Conservation (phyloP, 2,113 vertebrate species). For the Aplodontia rufa region DNA sequence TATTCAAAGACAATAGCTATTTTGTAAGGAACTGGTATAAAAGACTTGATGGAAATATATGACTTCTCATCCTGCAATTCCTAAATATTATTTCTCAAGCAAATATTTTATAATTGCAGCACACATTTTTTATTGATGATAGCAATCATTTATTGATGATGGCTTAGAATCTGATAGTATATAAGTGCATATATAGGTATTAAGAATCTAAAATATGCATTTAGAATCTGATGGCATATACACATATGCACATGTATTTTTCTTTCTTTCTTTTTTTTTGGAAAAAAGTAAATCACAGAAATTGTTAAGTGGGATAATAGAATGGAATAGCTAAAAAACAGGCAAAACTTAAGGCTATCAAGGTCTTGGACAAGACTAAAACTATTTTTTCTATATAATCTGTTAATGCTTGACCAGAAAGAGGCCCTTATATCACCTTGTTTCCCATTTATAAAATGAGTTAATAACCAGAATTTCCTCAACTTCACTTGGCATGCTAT, state of each 20-base stretch:
- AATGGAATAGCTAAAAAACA: neutral
- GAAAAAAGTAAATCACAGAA: neutral
- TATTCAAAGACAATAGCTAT: neutral
- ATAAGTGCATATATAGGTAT: neutral
- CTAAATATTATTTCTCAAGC: neutral
- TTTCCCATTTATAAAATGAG: constrained; percentile 14
- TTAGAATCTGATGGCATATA: neutral
- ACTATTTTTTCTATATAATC: neutral
- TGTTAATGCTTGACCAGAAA: neutral
- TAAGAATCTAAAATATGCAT: neutral
- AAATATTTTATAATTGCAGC: neutral
- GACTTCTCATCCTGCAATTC: neutral
- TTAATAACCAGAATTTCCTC: constrained; percentile 36
- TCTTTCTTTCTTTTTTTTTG: no score
- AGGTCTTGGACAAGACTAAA: neutral
- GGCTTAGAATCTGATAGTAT: neutral
- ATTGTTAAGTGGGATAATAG: neutral
- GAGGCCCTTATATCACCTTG: accelerated
- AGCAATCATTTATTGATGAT: neutral
- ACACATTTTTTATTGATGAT: neutral
- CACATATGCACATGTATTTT: neutral
- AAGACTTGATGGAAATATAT: neutral
- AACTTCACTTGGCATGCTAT: neutral
- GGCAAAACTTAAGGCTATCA: neutral
- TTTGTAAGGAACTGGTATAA: neutral